Evolutionary conservation across 2,888 invertebrate genomes (phyloP).

Genomic region (Leistus spinibarbis): DNA sequence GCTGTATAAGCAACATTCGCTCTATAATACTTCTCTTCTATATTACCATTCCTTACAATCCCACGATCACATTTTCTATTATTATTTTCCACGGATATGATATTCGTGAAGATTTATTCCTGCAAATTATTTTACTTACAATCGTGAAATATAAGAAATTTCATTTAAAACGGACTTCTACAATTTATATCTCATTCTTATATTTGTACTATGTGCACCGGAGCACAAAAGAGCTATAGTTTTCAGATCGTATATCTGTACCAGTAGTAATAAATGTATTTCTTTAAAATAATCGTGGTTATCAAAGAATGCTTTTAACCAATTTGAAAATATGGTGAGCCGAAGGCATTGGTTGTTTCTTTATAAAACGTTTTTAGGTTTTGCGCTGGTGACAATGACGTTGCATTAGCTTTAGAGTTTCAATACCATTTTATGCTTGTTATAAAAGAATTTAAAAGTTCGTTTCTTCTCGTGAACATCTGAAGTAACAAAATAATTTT

Average conservation of each 20-base stretch:
- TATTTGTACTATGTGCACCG: too few relatives aligned
- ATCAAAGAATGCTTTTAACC: too few relatives aligned
- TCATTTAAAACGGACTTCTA: neutral
- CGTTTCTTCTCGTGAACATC: neutral
- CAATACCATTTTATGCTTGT: neutral
- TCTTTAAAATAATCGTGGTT: too few relatives aligned
- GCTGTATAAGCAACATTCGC: neutral
- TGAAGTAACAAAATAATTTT: slow-evolving; percentile 38
- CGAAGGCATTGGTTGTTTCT: too few relatives aligned
- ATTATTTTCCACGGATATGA: neutral
- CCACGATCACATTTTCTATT: neutral
- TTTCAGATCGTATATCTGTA: too few relatives aligned
- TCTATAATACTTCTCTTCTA: neutral
- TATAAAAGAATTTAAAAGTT: neutral
- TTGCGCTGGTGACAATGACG: too few relatives aligned
- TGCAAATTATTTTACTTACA: neutral
- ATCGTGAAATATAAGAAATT: neutral
- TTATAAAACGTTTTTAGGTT: too few relatives aligned
- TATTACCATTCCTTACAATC: neutral
- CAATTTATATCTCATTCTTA: neutral
- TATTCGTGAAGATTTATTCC: neutral
- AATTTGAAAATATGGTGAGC: too few relatives aligned
- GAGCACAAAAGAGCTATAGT: too few relatives aligned
- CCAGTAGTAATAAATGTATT: too few relatives aligned
- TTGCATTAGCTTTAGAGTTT: too few relatives aligned